phyloP scores from a whole-genome alignment of 2,797 vertebrate species.

The Helostoma temminkii region DNA sequence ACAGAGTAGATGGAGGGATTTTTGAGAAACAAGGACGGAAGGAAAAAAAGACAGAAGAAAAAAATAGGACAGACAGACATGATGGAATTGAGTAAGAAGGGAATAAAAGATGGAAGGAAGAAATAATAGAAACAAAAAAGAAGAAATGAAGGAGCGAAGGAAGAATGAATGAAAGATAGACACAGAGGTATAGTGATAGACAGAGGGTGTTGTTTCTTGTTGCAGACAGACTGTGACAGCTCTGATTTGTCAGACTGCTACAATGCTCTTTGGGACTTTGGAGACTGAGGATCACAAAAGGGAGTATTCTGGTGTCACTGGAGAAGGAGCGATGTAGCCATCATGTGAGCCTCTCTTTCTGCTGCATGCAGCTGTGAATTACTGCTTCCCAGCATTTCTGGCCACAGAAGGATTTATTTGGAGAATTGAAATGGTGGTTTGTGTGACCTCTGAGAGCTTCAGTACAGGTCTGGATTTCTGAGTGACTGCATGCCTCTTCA shows the following conservation, averaged over 20 bases:
- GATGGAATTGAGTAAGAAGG: background rate
- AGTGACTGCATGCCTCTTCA: slow-evolving; percentile 57
- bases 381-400: slow-evolving; percentile 40
- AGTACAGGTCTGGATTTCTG: slow-evolving; percentile 35
- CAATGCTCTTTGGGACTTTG: slow-evolving; percentile 63
- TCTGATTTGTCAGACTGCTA: slow-evolving; percentile 65
- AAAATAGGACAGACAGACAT: background rate
- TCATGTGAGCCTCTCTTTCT: slow-evolving; percentile 50
- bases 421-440: slow-evolving; percentile 59
- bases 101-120: background rate
- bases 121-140: background rate
- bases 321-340: slow-evolving; percentile 65
- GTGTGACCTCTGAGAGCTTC: slow-evolving; percentile 51
- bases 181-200: background rate
- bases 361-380: slow-evolving; percentile 41
- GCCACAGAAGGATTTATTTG: slow-evolving; percentile 65
- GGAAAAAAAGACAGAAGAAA: background rate
- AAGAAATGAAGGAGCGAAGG: background rate
- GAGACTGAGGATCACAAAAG: slow-evolving; percentile 54
- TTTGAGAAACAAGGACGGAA: background rate
- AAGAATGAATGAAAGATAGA: background rate
- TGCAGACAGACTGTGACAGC: slow-evolving; percentile 63
- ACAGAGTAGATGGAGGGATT: background rate
- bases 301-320: slow-evolving; percentile 61
- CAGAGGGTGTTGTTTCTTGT: slow-evolving; percentile 19